Evolutionary conservation across 2,797 vertebrate genomes (phyloP).

Genomic region (Pipistrellus kuhlii): DNA sequence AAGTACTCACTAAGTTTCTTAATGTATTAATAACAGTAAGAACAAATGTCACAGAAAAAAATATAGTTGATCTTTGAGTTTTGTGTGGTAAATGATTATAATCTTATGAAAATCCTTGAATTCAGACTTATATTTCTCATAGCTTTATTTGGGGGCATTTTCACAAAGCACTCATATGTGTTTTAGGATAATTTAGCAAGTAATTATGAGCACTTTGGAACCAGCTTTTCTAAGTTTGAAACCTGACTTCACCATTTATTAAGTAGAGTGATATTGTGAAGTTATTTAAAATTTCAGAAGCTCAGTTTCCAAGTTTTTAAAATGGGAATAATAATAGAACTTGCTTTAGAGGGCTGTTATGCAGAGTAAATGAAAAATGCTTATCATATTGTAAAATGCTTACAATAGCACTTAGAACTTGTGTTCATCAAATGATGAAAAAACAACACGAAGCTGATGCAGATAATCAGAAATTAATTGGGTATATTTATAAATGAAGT

Average conservation of each 20-base stretch:
- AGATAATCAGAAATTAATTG: neutral
- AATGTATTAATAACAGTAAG: neutral
- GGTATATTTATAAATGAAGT: neutral
- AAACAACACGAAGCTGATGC: neutral
- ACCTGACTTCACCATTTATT: neutral
- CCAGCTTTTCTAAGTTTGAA: neutral
- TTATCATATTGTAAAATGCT: neutral
- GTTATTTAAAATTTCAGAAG: constrained; percentile 5
- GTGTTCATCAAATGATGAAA: constrained; percentile 7
- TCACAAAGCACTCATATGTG: neutral
- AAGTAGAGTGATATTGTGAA: constrained; percentile 4
- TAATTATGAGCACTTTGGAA: constrained; percentile 21
- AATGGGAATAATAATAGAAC: neutral
- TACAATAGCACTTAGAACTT: neutral
- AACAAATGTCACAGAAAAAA: neutral
- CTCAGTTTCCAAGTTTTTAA: constrained; percentile 12
- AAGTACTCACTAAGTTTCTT: neutral
- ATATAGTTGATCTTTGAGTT: neutral
- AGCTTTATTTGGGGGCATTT: neutral
- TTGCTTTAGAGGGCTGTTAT: neutral
- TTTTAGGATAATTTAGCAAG: neutral
- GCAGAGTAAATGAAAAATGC: neutral
- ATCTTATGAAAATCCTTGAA: neutral
- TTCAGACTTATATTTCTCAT: neutral
- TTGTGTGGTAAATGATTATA: constrained; percentile 4